A percentile compares a stretch with the other conserved stretches of the same genome.
Conservation (phyloP, 2,888 invertebrate species). For the Ganaspis brasiliensis region DNA sequence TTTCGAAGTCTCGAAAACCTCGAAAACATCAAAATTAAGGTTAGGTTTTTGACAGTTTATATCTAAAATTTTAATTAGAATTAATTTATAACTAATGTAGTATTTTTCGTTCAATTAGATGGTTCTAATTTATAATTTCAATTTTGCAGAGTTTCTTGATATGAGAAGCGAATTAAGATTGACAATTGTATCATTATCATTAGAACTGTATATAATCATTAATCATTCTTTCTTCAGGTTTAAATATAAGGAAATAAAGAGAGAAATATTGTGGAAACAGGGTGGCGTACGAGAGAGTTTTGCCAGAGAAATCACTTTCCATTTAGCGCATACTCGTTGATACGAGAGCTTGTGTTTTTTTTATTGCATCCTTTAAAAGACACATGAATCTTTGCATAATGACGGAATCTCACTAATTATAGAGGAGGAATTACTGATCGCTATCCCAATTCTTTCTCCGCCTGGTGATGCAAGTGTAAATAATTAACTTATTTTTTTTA, state of each 20-base stretch:
- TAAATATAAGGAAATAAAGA: conserved; percentile 1
- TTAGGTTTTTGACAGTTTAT: no score
- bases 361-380: not conserved
- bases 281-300: conserved; percentile 22
- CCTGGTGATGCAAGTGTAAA: conserved; percentile 7
- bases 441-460: conserved; percentile 13
- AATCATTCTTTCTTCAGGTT: conserved; percentile 2
- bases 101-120: no score
- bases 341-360: conserved; percentile 23
- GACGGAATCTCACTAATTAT: conserved; percentile 19
- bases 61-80: no score
- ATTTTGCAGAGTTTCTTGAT: no score
- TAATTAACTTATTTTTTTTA: not conserved
- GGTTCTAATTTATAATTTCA: no score
- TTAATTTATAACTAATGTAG: no score
- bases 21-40: no score
- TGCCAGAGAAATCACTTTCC: conserved; percentile 32
- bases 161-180: no score
- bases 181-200: not conserved
- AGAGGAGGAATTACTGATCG: conserved; percentile 4
- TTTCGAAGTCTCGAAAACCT: no score
- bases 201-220: not conserved
- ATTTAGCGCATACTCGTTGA: conserved; percentile 37
- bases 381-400: conserved; percentile 33
- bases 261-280: conserved; percentile 4